Conservation (phyloP, 2,888 invertebrate species). For the Nephrocerus scutellatus region DNA sequence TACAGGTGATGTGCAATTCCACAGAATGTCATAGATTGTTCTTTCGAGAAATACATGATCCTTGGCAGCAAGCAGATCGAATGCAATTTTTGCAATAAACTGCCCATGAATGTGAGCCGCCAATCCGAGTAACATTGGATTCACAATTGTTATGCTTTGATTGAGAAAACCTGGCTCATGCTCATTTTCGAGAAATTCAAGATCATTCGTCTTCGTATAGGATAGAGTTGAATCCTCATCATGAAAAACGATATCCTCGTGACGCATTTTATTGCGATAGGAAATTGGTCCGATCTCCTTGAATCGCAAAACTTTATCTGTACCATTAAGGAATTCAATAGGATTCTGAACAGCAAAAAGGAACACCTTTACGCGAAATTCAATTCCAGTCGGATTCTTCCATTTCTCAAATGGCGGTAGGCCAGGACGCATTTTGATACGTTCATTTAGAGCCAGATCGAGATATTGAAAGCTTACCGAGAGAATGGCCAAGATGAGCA, state of each 20-base stretch:
- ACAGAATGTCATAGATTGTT: slow-evolving; percentile 57
- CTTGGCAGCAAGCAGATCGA: slow-evolving; percentile 10
- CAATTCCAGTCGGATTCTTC: slow-evolving; percentile 9
- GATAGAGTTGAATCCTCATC: slow-evolving; percentile 30
- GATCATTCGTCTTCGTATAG: slow-evolving; percentile 45
- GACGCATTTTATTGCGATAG: slow-evolving; percentile 15
- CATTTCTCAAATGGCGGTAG: slow-evolving; percentile 18
- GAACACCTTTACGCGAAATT: slow-evolving; percentile 49
- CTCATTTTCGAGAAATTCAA: slow-evolving; percentile 51
- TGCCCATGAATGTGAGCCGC: slow-evolving; percentile 17
- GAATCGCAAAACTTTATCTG: slow-evolving; percentile 57
- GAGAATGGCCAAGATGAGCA: too few species aligned
- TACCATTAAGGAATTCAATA: slow-evolving; percentile 58
- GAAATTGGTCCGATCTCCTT: slow-evolving; percentile 62
- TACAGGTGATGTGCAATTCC: slow-evolving; percentile 60
- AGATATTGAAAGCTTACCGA: too few species aligned
- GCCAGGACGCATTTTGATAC: slow-evolving; percentile 19
- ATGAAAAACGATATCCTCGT: slow-evolving; percentile 22
- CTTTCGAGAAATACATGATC: slow-evolving; percentile 46
- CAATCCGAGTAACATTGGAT: slow-evolving; percentile 19
- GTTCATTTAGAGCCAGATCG: slow-evolving; percentile 15
- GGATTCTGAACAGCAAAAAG: slow-evolving; percentile 73
- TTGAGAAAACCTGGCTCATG: slow-evolving; percentile 54
- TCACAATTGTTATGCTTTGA: slow-evolving; percentile 48
- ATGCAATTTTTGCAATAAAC: slow-evolving; percentile 15